Percentiles rank a stretch among this genome's conserved stretches.
Conservation (phyloP, 2,888 invertebrate species). For the Dolomedes plantarius region DNA sequence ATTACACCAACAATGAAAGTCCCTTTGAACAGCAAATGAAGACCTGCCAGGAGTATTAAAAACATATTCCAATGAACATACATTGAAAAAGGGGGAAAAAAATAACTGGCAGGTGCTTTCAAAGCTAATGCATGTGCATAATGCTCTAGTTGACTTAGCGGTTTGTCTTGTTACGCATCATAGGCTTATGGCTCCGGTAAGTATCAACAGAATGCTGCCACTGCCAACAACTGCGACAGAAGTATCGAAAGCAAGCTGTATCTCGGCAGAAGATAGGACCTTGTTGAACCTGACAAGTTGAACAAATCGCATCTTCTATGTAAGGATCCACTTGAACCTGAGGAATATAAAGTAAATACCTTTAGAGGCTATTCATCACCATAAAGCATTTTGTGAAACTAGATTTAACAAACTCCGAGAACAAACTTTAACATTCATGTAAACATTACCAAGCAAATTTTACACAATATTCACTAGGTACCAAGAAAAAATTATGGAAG, state of each 20-base stretch:
- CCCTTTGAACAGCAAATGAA: conserved; percentile 67
- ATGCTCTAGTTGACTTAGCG: conserved; percentile 49
- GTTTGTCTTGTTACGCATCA: conserved; percentile 80
- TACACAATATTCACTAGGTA: too few species aligned
- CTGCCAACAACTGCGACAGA: conserved; percentile 95
- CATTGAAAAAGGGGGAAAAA: conserved; percentile 49
- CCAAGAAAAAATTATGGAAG: too few species aligned
- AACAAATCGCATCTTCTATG: conserved; percentile 95
- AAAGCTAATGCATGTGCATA: conserved; percentile 62
- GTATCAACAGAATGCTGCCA: conserved; percentile 86
- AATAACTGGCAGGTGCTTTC: conserved; percentile 67
- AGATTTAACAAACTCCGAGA: too few species aligned
- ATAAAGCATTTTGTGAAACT: too few species aligned
- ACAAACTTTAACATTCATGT: too few species aligned
- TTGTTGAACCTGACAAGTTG: conserved; percentile 89
- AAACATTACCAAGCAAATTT: too few species aligned
- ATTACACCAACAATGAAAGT: conserved; percentile 69
- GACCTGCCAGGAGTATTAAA: conserved; percentile 66
- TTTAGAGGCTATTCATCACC: too few species aligned
- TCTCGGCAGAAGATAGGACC: conserved; percentile 98
- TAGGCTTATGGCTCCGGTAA: conserved; percentile 85
- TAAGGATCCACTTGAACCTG: conserved; percentile 98
- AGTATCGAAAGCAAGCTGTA: conserved; percentile 92
- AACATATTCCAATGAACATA: conserved; percentile 64
- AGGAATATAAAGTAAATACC: too few species aligned